Evolutionary conservation across 2,888 invertebrate species (phyloP), one percentile per base, ranked within the genome.

Genomic region (Acheta domesticus): DNA sequence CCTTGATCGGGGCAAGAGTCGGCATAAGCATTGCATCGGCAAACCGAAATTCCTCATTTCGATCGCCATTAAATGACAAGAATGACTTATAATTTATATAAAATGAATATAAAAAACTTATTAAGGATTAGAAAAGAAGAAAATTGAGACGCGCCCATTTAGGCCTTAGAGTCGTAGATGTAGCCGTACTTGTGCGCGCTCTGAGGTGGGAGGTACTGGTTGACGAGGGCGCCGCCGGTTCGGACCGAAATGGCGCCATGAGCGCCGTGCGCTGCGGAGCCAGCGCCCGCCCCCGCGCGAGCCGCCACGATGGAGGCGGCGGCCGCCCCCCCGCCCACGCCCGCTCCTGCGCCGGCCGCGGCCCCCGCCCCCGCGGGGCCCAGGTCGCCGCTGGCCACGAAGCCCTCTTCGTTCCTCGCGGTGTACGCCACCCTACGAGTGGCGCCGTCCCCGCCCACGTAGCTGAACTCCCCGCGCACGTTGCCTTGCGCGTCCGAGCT

Each of bases 181-280:
- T 84, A 85, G 16, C 85, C 84, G 83, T 83, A 84, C 78, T 84
- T 84, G 23, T 81, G 78, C 20, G 83, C 82, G 78, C 83, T 84
- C 77, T 84, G 82, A 12, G 84, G 84, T 2, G 85, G 84, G 74
- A 84, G 81, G 81, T 83, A 85, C n/a, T 82, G 83, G 48, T 82
- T 80, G 11, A 85, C 80, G 11, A 79, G 79, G n/a, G 82, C 79
- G 74, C 83, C 83, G 12, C 80, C 81, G 8, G 49, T 49, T 16
- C 20, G 19, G 19, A 23, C 48, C 12, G n/a, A 16, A 11, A 36
- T 76, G 11, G 49, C 5, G 8, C 23, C 62, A 14, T 62, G 14
- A 62, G 62, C 3, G 62, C 62, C 49, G 14, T 49, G 19, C 12
- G 79, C 78, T 11, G 49, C 76, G n/a, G 75, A 75, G 16, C 12